phyloP scores from a whole-genome alignment of 2,113 vertebrate species.

The Halichoerus grypus region DNA sequence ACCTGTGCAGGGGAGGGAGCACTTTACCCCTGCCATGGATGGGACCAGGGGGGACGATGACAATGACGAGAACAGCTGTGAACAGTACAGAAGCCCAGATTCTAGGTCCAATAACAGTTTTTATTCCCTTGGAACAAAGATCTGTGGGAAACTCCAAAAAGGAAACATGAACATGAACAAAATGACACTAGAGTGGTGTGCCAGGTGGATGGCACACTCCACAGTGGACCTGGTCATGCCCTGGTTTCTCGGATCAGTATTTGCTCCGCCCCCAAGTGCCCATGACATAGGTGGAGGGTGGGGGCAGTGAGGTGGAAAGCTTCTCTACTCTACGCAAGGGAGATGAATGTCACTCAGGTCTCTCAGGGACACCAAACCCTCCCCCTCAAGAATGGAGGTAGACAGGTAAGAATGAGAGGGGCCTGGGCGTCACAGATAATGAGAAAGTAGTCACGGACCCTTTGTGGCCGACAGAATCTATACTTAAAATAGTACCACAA shows the following conservation, averaged over 20 bases:
- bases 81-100: background rate
- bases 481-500: background rate
- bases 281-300: background rate
- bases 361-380: background rate
- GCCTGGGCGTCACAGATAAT: background rate
- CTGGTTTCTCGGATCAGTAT: background rate
- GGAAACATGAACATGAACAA: background rate
- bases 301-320: background rate
- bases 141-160: background rate
- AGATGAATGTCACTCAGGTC: background rate
- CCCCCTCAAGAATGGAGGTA: conserved; percentile 65
- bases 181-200: background rate
- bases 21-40: background rate
- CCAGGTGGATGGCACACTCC: background rate
- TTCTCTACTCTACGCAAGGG: background rate
- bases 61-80: background rate
- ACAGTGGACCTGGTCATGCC: background rate
- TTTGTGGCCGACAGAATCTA: background rate
- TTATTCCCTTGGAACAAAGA: conserved; percentile 77
- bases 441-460: background rate
- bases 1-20: background rate
- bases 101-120: background rate
- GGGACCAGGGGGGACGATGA: background rate
- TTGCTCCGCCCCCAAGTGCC: background rate
- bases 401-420: conserved; percentile 3